Conservation (phyloP, 2,888 invertebrate species). For the Siphlonurus alternatus region DNA sequence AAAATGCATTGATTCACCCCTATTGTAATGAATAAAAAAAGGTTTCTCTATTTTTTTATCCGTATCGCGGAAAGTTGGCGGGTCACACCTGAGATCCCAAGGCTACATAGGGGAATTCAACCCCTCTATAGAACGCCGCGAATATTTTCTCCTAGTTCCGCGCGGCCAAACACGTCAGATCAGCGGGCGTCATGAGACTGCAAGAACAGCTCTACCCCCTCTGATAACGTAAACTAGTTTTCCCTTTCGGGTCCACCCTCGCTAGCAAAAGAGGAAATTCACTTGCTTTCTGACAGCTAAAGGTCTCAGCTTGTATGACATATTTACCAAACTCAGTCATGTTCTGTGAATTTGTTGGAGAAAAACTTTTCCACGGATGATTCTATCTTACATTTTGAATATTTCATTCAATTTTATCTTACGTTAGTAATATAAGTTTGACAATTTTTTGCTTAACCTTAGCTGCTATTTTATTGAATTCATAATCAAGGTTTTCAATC, state of each 20-base stretch:
- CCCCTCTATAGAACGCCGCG: background rate
- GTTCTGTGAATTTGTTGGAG: no score
- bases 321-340: no score
- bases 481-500: no score
- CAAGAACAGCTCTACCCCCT: background rate
- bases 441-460: no score
- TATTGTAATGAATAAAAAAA: background rate
- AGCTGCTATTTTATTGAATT: no score
- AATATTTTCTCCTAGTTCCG: background rate
- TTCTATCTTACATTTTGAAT: no score
- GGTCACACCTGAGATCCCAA: background rate
- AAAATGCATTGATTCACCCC: background rate
- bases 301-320: no score
- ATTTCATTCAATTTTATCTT: no score
- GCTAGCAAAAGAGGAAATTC: background rate
- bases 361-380: no score
- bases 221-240: background rate
- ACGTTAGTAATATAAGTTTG: no score
- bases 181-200: background rate
- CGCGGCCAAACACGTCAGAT: background rate
- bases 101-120: background rate
- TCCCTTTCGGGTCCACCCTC: background rate
- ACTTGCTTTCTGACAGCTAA: background rate
- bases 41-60: background rate
- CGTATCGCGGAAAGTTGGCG: background rate